Conservation (phyloP, 2,113 vertebrate species). For the Chunga burmeisteri region DNA sequence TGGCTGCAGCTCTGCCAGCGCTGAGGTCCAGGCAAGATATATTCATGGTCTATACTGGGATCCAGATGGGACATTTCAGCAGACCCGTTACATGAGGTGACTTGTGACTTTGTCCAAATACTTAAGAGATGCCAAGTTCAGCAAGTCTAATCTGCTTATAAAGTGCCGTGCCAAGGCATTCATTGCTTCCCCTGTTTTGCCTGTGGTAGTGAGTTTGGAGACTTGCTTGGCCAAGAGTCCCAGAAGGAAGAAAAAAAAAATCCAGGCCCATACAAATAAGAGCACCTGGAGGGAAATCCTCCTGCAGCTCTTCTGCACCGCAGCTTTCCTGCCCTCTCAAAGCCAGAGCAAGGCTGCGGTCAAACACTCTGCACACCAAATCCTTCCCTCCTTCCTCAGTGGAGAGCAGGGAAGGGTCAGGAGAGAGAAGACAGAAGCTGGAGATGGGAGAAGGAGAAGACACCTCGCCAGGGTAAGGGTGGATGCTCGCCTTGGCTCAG, state of each 20-base stretch:
- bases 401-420: neutral
- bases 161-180: neutral
- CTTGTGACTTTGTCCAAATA: neutral
- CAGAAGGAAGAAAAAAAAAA: neutral
- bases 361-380: too few species aligned
- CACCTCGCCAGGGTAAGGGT: accelerated
- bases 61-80: neutral
- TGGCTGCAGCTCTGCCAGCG: neutral
- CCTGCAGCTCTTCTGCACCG: neutral
- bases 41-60: accelerated
- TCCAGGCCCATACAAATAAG: neutral
- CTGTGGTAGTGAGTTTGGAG: neutral
- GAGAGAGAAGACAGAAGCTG: neutral
- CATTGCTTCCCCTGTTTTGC: neutral
- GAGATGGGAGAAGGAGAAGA: neutral
- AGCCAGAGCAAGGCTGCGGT: neutral
- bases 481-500: neutral
- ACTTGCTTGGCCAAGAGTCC: neutral
- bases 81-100: neutral
- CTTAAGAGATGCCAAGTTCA: neutral
- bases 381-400: neutral
- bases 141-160: neutral
- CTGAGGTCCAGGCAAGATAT: neutral
- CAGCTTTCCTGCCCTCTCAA: neutral
- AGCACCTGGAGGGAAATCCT: neutral